Conservation (phyloP, 2,888 invertebrate species). For the Tachina lurida region DNA sequence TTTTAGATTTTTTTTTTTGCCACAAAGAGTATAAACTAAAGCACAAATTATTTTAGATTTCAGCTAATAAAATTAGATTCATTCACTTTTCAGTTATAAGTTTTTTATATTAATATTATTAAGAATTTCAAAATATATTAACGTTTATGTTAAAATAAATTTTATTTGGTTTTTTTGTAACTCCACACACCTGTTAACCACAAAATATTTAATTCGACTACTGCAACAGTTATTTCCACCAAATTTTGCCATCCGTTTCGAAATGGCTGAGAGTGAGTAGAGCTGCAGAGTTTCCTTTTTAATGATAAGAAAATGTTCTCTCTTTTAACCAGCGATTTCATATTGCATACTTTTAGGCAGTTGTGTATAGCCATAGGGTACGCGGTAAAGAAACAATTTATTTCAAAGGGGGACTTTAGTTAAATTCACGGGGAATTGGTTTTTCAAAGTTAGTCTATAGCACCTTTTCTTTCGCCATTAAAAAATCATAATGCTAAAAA, state of each 20-base stretch:
- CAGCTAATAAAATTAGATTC: neutral
- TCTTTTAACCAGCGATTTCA: neutral
- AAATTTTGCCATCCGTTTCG: slow-evolving; percentile 26
- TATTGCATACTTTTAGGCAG: slow-evolving; percentile 41
- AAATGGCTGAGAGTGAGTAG: neutral
- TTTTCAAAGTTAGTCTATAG: no score
- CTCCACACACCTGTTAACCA: slow-evolving; percentile 58
- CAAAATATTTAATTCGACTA: slow-evolving; percentile 57
- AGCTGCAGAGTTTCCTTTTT: slow-evolving; percentile 10
- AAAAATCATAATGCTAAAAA: no score
- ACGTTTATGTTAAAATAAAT: neutral
- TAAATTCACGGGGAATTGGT: no score
- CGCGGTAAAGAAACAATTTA: no score
- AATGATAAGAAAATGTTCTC: slow-evolving; percentile 17
- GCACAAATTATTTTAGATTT: slow-evolving; percentile 30
- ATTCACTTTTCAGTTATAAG: slow-evolving; percentile 19
- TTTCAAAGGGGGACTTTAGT: no score
- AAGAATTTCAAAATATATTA: neutral
- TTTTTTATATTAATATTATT: slow-evolving; percentile 10
- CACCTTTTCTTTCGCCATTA: no score
- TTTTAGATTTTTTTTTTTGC: slow-evolving; percentile 3
- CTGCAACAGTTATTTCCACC: slow-evolving; percentile 27
- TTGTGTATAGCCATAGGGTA: neutral
- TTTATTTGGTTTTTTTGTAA: slow-evolving; percentile 1
- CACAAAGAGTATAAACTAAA: neutral